Evolutionary conservation across 2,888 invertebrate genomes (phyloP).

Genomic region (Zele albiditarsus): DNA sequence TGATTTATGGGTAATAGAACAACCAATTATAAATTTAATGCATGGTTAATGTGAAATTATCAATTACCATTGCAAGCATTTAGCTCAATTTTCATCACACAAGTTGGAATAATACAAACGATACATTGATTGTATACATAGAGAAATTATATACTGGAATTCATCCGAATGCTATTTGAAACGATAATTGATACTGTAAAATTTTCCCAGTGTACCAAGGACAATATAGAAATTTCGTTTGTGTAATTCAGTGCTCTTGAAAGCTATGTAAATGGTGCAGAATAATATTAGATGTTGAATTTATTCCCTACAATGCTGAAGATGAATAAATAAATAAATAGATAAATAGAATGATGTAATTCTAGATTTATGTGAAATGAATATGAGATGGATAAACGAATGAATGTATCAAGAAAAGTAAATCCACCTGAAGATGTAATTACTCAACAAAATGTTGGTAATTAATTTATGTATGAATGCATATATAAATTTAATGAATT

Average conservation of each 20-base stretch:
- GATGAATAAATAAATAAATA: neutral
- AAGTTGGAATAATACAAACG: neutral
- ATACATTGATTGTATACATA: neutral
- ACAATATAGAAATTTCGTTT: neutral
- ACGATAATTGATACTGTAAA: neutral
- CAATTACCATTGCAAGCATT: neutral
- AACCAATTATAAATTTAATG: neutral
- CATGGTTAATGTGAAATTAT: neutral
- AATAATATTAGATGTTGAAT: neutral
- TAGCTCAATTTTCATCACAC: neutral
- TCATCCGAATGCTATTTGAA: neutral
- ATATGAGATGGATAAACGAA: slow-evolving; percentile 22
- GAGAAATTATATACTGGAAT: neutral
- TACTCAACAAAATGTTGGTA: slow-evolving; percentile 12
- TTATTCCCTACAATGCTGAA: neutral
- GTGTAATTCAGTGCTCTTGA: slow-evolving; percentile 4
- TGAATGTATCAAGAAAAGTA: neutral
- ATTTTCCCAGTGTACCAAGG: too few species aligned
- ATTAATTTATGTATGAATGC: slow-evolving; percentile 17
- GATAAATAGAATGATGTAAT: too few species aligned
- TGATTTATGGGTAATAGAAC: neutral
- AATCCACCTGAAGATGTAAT: slow-evolving; percentile 31
- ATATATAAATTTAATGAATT: neutral
- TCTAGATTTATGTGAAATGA: neutral
- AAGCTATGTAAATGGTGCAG: too few species aligned